These are phyloP conservation scores for Hedya salicella DNA, from an alignment of 2,888 invertebrate genomes.

Conservation along the genomic window DNA sequence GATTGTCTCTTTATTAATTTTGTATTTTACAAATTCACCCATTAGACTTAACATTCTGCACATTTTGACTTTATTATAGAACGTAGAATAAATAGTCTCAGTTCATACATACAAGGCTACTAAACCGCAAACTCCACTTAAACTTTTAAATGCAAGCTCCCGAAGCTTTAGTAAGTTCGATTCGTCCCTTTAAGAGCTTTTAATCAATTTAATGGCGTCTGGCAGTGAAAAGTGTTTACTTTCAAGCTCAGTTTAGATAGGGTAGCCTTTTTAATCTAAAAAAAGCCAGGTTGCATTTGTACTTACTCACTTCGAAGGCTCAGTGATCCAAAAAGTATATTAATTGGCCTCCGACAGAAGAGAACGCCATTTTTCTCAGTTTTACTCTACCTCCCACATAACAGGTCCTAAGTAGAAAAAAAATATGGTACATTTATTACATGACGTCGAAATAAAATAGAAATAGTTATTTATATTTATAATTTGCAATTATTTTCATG, in stretches of 20 bases:
- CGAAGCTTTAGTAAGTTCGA: slow-evolving; percentile 34
- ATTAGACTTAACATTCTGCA: too few species aligned
- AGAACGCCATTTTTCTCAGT: too few species aligned
- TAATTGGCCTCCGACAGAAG: too few species aligned
- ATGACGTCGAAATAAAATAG: too few species aligned
- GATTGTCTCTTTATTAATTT: too few species aligned
- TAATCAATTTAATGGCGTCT: slow-evolving; percentile 44
- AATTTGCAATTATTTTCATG: too few species aligned
- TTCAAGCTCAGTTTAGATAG: slow-evolving; percentile 16
- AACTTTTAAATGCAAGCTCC: slow-evolving; percentile 32
- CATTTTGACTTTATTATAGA: neutral
- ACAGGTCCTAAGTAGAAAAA: too few species aligned
- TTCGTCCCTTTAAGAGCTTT: slow-evolving; percentile 39
- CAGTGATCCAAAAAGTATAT: too few species aligned
- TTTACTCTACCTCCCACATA: too few species aligned
- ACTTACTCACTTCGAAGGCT: neutral
- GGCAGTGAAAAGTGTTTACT: slow-evolving; percentile 42
- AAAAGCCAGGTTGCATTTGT: neutral
- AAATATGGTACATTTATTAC: too few species aligned
- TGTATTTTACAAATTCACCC: too few species aligned
- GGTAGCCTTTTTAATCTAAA: slow-evolving; percentile 12
- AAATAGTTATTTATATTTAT: too few species aligned
- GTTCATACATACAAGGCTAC: neutral
- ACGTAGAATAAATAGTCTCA: neutral
- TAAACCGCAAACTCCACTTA: slow-evolving; percentile 27